phyloP scores from a whole-genome alignment of 2,888 invertebrate species.

The Nemotelus nigrinus region DNA sequence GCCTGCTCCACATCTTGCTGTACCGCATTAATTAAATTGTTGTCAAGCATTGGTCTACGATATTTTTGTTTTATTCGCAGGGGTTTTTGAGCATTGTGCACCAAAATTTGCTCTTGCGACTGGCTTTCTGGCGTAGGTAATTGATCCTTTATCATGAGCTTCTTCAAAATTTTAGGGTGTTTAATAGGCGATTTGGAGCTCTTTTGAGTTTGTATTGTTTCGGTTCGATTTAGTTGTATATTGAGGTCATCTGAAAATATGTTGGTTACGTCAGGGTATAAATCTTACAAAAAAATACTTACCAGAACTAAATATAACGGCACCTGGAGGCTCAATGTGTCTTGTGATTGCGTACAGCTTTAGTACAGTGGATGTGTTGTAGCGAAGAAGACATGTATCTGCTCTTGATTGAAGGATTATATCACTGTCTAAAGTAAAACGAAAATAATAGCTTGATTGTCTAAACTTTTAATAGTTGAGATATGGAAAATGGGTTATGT shows the following conservation, averaged over 20 bases:
- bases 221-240: constrained; percentile 62
- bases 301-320: constrained; percentile 78
- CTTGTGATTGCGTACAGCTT: constrained; percentile 72
- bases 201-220: constrained; percentile 61
- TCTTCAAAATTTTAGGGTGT: constrained; percentile 64
- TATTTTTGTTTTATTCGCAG: background rate
- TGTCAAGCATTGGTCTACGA: constrained; percentile 36
- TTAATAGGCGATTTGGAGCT: constrained; percentile 60
- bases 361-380: constrained; percentile 74
- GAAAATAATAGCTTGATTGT: constrained; percentile 1
- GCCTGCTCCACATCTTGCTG: constrained; percentile 22
- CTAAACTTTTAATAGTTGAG: too few relatives aligned
- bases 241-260: constrained; percentile 59
- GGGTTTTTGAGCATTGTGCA: constrained; percentile 5
- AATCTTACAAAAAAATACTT: constrained; percentile 40
- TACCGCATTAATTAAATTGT: constrained; percentile 25
- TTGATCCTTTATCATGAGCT: constrained; percentile 53
- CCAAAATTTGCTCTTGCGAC: constrained; percentile 31
- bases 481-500: too few relatives aligned
- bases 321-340: constrained; percentile 76
- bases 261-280: too few relatives aligned
- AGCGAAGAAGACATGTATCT: constrained; percentile 76
- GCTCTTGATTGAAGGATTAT: constrained; percentile 65
- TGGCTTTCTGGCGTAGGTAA: background rate
- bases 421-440: constrained; percentile 59